phyloP scores from a whole-genome alignment of 2,113 vertebrate species.

The Nyctibius bracteatus region DNA sequence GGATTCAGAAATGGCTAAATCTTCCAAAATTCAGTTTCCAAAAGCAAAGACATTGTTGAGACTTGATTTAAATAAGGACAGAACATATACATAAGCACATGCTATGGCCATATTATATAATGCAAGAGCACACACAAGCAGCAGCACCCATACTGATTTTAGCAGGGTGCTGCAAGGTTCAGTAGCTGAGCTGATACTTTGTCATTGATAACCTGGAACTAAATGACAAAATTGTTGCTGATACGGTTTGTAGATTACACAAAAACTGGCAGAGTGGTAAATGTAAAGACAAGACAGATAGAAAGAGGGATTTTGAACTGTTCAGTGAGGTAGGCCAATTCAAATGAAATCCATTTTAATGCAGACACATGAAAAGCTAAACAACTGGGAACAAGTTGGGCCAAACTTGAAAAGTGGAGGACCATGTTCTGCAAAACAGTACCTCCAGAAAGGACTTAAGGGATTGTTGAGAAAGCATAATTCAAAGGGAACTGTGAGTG shows the following conservation, averaged over 20 bases:
- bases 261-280: not conserved
- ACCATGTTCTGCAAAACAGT: not conserved
- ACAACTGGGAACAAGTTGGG: not conserved
- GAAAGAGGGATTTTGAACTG: not conserved
- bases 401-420: not conserved
- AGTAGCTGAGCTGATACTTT: not conserved
- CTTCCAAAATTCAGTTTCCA: not conserved
- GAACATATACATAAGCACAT: not conserved
- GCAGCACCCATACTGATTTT: not conserved
- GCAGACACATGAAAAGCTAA: not conserved
- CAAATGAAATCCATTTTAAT: not conserved
- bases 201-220: not conserved
- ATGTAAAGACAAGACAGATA: not conserved
- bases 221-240: not conserved
- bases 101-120: not conserved
- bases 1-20: not conserved
- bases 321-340: not conserved
- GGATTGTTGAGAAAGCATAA: not conserved
- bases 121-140: not conserved
- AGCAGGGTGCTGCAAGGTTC: not conserved
- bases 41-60: not conserved
- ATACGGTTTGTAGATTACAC: not conserved
- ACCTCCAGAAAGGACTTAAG: not conserved
- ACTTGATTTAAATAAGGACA: not conserved
- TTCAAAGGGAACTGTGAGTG: not conserved